These are phyloP conservation scores for Sphaerolaimus hirsutus DNA, from an alignment of 2,888 invertebrate species.

Conservation along the genomic window DNA sequence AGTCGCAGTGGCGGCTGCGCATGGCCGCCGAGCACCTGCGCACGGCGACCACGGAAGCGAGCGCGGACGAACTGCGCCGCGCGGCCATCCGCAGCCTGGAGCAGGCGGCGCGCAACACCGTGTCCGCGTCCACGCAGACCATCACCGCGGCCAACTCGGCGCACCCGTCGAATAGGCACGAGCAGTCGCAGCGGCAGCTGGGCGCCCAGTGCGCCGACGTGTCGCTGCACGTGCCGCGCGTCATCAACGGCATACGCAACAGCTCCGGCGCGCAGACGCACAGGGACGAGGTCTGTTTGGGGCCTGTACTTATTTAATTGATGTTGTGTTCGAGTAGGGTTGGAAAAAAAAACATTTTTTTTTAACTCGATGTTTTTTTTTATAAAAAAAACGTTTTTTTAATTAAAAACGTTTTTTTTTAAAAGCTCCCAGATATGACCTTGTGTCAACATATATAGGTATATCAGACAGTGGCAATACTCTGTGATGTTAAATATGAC, in stretches of 20 bases:
- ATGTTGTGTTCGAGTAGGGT: too few relatives aligned
- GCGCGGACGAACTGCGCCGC: constrained; percentile 50
- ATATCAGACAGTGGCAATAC: too few relatives aligned
- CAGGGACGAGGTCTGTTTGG: constrained; percentile 13
- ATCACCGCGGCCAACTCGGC: constrained; percentile 56
- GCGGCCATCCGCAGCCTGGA: constrained; percentile 44
- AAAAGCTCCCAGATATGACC: too few relatives aligned
- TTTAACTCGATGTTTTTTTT: too few relatives aligned
- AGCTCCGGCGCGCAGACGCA: constrained; percentile 10
- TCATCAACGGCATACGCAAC: constrained; percentile 23
- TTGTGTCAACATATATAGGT: too few relatives aligned
- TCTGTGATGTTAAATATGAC: too few relatives aligned
- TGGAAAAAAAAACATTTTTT: too few relatives aligned
- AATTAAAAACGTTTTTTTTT: too few relatives aligned
- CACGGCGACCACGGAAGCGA: constrained; percentile 57
- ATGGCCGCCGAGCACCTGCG: constrained; percentile 76
- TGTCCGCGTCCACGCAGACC: constrained; percentile 27
- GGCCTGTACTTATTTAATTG: not conserved
- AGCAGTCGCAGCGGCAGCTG: constrained; percentile 35
- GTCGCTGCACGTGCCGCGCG: constrained; percentile 26
- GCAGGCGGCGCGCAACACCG: constrained; percentile 18
- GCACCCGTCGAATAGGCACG: constrained; percentile 46
- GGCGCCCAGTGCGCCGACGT: constrained; percentile 28
- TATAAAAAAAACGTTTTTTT: too few relatives aligned
- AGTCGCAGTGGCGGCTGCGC: constrained; percentile 34